Conservation (phyloP, 2,113 vertebrate species). For the Phodopus roborovskii region DNA sequence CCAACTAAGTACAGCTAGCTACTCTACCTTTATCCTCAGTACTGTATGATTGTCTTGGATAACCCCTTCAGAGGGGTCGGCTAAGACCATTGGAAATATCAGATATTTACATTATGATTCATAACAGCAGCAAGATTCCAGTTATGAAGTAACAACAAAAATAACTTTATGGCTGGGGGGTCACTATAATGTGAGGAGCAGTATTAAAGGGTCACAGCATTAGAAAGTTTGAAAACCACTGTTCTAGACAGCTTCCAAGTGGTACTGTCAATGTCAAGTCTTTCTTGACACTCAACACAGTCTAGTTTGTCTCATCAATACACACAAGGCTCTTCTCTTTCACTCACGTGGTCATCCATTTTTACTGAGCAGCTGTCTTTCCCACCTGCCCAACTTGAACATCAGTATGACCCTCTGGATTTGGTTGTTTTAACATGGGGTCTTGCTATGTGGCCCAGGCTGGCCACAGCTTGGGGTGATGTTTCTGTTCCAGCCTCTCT, state of each 20-base stretch:
- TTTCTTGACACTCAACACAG: background rate
- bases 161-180: background rate
- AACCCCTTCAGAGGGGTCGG: background rate
- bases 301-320: background rate
- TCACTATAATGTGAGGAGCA: background rate
- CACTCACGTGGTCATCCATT: background rate
- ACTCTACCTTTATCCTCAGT: background rate
- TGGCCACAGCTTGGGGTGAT: background rate
- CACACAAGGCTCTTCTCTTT: background rate
- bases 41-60: background rate
- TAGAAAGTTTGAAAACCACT: background rate
- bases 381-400: background rate
- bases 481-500: background rate
- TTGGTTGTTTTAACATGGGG: background rate
- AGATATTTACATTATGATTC: background rate
- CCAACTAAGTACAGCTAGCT: background rate
- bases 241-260: background rate
- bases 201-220: background rate
- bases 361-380: rapidly evolving
- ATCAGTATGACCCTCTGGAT: background rate
- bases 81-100: background rate
- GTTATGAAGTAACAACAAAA: background rate
- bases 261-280: background rate
- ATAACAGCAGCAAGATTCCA: background rate
- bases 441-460: background rate